Percentiles rank a stretch among this genome's conserved stretches.
Conservation (phyloP, 2,888 invertebrate genomes). For the Gasteruption jaculator region DNA sequence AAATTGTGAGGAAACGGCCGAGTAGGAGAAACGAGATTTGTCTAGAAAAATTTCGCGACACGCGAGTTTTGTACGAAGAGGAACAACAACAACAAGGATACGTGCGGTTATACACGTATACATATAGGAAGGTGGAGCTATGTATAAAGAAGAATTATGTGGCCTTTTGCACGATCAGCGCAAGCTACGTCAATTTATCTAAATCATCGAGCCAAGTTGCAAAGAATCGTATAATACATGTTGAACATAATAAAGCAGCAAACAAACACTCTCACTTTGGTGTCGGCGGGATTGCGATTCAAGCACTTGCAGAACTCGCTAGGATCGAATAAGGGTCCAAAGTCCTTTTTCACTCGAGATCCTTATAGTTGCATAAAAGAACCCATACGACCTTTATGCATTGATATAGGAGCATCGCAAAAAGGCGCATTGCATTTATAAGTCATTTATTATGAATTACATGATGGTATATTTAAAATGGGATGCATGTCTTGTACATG, state of each 20-base stretch:
- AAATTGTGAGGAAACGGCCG: too few species aligned
- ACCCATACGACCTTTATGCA: too few species aligned
- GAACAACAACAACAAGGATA: too few species aligned
- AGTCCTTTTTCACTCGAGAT: too few species aligned
- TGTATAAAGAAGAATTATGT: slow-evolving; percentile 3
- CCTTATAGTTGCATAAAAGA: too few species aligned
- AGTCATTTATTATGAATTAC: slow-evolving; percentile 53
- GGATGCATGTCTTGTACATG: slow-evolving; percentile 47
- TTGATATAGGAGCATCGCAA: slow-evolving; percentile 27
- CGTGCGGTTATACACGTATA: too few species aligned
- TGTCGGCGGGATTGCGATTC: slow-evolving; percentile 28
- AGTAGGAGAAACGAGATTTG: too few species aligned
- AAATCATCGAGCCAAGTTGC: slow-evolving; percentile 32
- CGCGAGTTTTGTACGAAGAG: too few species aligned
- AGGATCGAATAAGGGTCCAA: too few species aligned
- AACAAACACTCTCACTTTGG: slow-evolving; percentile 25
- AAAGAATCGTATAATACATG: slow-evolving; percentile 29
- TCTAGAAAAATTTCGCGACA: too few species aligned
- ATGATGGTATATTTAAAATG: slow-evolving; percentile 52
- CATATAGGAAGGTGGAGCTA: too few species aligned
- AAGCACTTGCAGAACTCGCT: too few species aligned
- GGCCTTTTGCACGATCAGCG: slow-evolving; percentile 16
- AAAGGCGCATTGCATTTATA: slow-evolving; percentile 49
- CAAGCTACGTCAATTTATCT: slow-evolving; percentile 34
- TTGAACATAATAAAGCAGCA: slow-evolving; percentile 35